Conservation (phyloP, 1,140 invertebrate species). For the Drosophila ercepeae region DNA sequence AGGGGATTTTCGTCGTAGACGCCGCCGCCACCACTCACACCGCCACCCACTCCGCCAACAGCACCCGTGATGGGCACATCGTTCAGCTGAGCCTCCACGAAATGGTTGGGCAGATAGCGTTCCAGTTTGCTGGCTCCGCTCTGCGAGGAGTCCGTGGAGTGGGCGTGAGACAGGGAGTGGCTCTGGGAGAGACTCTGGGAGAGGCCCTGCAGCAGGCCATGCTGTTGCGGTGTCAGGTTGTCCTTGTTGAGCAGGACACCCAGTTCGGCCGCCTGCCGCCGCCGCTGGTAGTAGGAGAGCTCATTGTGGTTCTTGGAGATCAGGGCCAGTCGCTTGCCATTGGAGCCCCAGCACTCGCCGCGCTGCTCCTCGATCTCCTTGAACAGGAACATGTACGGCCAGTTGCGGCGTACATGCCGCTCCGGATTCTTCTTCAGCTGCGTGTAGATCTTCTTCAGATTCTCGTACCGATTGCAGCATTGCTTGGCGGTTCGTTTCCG, state of each 20-base stretch:
- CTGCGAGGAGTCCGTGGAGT: slow-evolving; percentile 81
- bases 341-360: slow-evolving; percentile 82
- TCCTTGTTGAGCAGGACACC: slow-evolving; percentile 73
- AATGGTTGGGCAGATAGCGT: slow-evolving; percentile 78
- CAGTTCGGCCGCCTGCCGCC: slow-evolving; percentile 73
- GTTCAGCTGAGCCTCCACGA: slow-evolving; percentile 74
- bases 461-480: slow-evolving; percentile 82
- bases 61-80: slow-evolving; percentile 35
- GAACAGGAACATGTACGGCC: slow-evolving; percentile 83
- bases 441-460: slow-evolving; percentile 82
- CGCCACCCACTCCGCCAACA: slow-evolving; percentile 8
- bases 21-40: slow-evolving; percentile 4
- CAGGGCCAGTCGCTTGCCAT: slow-evolving; percentile 72
- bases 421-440: slow-evolving; percentile 82
- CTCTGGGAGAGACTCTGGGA: slow-evolving; percentile 64
- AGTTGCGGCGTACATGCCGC: slow-evolving; percentile 78
- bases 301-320: slow-evolving; percentile 79
- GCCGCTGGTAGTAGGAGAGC: slow-evolving; percentile 76
- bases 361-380: slow-evolving; percentile 83
- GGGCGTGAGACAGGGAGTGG: slow-evolving; percentile 42
- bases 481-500: slow-evolving; percentile 78
- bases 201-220: slow-evolving; percentile 64
- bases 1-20: slow-evolving; percentile 63
- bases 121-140: slow-evolving; percentile 75
- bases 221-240: slow-evolving; percentile 71